These are phyloP conservation scores for Pantherophis guttatus DNA, from an alignment of 2,113 vertebrate species.

Conservation along the genomic window DNA sequence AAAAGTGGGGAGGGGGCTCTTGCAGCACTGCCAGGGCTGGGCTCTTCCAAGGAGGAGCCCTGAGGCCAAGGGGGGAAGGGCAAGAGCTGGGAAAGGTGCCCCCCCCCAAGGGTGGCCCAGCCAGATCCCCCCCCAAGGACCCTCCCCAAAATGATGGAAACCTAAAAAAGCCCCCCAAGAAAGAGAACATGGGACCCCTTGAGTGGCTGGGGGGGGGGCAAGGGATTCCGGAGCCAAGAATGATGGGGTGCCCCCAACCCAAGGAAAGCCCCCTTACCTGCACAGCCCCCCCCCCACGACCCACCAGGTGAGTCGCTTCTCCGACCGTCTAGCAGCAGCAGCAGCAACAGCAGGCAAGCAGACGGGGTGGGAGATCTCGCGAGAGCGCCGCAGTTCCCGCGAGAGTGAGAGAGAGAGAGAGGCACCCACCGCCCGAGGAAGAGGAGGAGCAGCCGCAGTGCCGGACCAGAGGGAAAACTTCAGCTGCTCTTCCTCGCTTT, in stretches of 20 bases:
- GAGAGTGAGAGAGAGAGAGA: neutral
- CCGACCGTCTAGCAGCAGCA: neutral
- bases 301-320: neutral
- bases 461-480: neutral
- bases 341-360: no score
- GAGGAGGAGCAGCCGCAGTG: neutral
- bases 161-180: neutral
- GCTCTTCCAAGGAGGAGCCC: neutral
- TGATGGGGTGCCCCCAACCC: no score
- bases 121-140: neutral
- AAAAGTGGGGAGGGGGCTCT: neutral
- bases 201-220: neutral
- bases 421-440: fast-evolving
- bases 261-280: neutral
- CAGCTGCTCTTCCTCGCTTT: neutral
- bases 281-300: neutral
- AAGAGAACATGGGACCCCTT: neutral
- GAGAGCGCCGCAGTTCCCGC: neutral
- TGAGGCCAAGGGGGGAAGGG: neutral
- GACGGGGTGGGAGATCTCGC: neutral
- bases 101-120: neutral
- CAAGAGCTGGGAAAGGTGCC: neutral
- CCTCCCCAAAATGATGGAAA: neutral
- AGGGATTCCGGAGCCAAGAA: neutral
- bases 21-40: neutral